Evolutionary conservation across 2,888 invertebrate species (phyloP), one percentile per base, ranked within the genome.

Genomic region (Volucella bombylans): DNA sequence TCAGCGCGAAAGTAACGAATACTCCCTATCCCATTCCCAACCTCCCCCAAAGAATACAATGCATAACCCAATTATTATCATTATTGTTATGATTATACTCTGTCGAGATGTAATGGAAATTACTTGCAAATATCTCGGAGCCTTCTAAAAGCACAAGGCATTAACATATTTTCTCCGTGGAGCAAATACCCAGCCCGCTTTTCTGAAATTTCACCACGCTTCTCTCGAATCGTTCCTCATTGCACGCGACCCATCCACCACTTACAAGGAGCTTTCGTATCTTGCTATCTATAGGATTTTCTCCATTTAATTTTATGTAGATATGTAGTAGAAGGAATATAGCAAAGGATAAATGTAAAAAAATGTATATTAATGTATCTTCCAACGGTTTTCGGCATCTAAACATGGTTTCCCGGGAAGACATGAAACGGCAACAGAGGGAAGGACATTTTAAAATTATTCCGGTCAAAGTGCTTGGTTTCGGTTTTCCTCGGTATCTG

Each of bases 51-150:
- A 31, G 31, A 31, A 31, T 31, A 31, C 31, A 31, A 31, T 31
- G 49, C 59, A 67, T 67, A 64, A 73, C 73, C 72, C 62, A 73
- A 73, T 73, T 73, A 73, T 73, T 54, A 73, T 67, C 65, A 59
- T 67, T 59, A 67, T 59, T 67, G 41, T 67, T 59, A 50, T 50
- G 65, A 74, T 59, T 50, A 50, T 74, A 4, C 57, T 57, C 50
- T 23, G 11, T 39, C 31, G 57, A 50, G 43, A 65, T 41, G 67
- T 67, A 74, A 67, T 74, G 65, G 65, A 67, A 74, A 67, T 74
- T 52, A 74, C 74, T 74, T 67, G 67, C 65, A 74, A 74, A 74
- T 67, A 74, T 74, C 65, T 43, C 50, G 39, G 15, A 65, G 41
- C 55, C n/a, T 6, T 14, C 41, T 15, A 59, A 59, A 52, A 43